phyloP scores from a whole-genome alignment of 2,888 invertebrate genomes.

The Acrobasis suavella region DNA sequence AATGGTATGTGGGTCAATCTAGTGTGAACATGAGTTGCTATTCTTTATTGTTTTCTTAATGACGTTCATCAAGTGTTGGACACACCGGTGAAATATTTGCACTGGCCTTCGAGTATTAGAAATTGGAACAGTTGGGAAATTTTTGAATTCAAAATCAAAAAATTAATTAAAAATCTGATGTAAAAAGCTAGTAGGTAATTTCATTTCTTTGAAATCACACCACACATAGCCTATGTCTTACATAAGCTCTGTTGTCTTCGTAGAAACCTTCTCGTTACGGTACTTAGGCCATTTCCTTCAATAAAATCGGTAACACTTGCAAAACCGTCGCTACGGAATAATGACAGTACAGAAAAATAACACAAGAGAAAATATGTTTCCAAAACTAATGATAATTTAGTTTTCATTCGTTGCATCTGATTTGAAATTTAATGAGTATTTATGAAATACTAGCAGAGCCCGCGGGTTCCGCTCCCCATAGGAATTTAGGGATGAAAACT shows the following conservation, averaged over 20 bases:
- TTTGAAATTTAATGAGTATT: no score
- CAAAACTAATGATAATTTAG: no score
- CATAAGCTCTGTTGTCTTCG: background rate
- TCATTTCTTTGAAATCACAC: background rate
- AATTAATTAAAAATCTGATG: no score
- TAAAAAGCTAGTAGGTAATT: no score
- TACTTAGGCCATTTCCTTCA: slow-evolving; percentile 4
- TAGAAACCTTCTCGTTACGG: background rate
- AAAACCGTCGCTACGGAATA: background rate
- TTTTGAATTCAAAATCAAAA: no score
- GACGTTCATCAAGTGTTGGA: slow-evolving; percentile 31
- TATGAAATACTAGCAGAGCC: no score
- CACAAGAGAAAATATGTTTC: background rate
- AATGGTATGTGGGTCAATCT: background rate
- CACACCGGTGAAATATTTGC: slow-evolving; percentile 22
- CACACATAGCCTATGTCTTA: background rate
- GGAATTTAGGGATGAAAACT: no score
- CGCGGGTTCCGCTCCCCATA: no score
- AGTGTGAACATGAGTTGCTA: background rate
- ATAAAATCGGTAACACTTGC: slow-evolving; percentile 16
- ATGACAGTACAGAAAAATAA: background rate
- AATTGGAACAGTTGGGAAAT: background rate
- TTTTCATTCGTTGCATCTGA: no score
- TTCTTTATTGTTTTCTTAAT: slow-evolving; percentile 36
- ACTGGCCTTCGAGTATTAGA: background rate